Evolutionary conservation across 2,888 invertebrate genomes (phyloP), one percentile per base, ranked within the genome.

Genomic region (Tenthredo distinguenda): DNA sequence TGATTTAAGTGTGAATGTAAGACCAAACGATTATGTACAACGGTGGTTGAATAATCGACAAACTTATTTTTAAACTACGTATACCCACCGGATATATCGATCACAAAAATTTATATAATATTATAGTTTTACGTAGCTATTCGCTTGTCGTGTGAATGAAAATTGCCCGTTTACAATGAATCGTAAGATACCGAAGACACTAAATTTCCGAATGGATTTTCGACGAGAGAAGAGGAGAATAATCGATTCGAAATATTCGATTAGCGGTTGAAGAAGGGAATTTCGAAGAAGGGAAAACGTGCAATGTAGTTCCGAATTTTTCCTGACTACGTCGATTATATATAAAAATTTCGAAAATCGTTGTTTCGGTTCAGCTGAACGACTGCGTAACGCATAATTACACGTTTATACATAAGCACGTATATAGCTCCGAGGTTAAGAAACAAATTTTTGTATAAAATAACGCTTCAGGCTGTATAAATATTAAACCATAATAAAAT

Each of bases 61-160:
- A 58, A 58, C 31, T 58, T 76, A 55, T 79, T 21, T 79, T 79
- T 12, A 79, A 34, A 26, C 26, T 55, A 79, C 34, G 18, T 40
- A 72, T 72, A 37, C 40, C 4, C 40, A 72, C 21, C n/a, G 15
- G 2, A 74, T 74, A 72, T 43, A 74, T 74, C 31, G 31, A 68
- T 68, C 12, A 34, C 31, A 26, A 31, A 15, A 65, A 65, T 7
- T 26, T 5, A 31, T 15, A 31, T 26, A 65, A 21, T 12, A 68
- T 31, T 6, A 71, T 71, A 37, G 34, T 34, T n/a, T 37, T n/a
- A 50, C 4, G 18, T 71, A 34, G 15, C 1, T 37, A 71, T 37
- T n/a, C 18, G 37, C 71, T 62, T 62, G 9, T 62, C 26, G 26
- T 26, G 62, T 26, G 2, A 62, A 62, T 62, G 62, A 12, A 62